Evolutionary conservation across 2,888 invertebrate species (phyloP), one percentile per base, ranked within the genome.

Genomic region (Sturmia bella): DNA sequence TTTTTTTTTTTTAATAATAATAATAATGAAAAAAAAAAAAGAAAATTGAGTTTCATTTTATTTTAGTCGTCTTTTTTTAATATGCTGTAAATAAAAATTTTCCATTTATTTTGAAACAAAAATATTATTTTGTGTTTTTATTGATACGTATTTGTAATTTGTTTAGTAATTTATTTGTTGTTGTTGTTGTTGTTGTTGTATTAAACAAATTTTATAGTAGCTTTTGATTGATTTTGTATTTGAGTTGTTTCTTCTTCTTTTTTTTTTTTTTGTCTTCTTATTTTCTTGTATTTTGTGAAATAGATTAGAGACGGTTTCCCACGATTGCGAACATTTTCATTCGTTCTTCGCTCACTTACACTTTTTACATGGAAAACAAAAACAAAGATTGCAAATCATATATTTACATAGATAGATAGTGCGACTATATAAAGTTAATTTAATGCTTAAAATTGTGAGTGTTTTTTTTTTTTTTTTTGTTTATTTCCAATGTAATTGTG

Each of bases 51-150:
- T 66, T 66, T 52, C 37, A 17, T 39, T 11, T 19, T 19, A 4
- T 66, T 66, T 56, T 63, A 39, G 37, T 12, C 75, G 66, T 64
- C 45, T 45, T 78, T 56, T 69, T 75, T 68, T 54, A n/a, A n/a
- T n/a, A 39, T 76, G 39, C 45, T 73, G 61, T 74, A 78, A 82
- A 69, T 74, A 74, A 82, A 82, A 61, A 13, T 54, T 45, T 74
- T 80, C 57, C 50, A 50, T 68, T 72, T 52, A 69, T 69, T 78
- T 69, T 74, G 12, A 77, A 73, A 45, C 41, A 52, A 15, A 72
- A 56, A 24, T 61, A 39, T 39, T 41, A 32, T 63, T 56, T 56
- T 59, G 66, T 68, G 66, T 76, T 66, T 68, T 70, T 75, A 39
- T 66, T 61, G 15, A 54, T 54, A 43, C 15, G 45, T 48, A 19